Percentiles rank a stretch among this genome's conserved stretches.
Evolutionary conservation across 2,888 invertebrate genomes (phyloP).

Genomic region (Tachina lurida): DNA sequence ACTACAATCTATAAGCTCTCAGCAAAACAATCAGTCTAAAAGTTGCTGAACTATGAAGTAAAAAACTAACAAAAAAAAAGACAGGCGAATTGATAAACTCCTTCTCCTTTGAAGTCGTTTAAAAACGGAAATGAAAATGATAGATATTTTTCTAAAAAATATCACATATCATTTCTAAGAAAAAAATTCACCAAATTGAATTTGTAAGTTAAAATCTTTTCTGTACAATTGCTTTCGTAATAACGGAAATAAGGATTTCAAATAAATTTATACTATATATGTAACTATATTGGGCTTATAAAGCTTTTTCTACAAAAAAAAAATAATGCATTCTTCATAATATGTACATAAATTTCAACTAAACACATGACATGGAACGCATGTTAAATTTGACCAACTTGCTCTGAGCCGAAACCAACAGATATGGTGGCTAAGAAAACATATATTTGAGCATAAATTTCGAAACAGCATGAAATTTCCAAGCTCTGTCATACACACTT

Average conservation of each 20-base stretch:
- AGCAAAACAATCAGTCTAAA: no score
- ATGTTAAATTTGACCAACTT: conserved; percentile 44
- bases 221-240: no score
- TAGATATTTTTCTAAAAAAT: no score
- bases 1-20: no score
- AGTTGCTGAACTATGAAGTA: no score
- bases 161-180: no score
- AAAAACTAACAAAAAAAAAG: no score
- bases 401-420: neutral
- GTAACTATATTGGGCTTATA: conserved; percentile 12
- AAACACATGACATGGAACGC: conserved; percentile 49
- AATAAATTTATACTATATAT: conserved; percentile 26
- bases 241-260: neutral
- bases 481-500: conserved; percentile 1
- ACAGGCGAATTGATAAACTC: no score
- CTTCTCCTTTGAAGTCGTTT: no score
- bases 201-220: no score
- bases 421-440: conserved; percentile 19
- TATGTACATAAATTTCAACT: conserved; percentile 21
- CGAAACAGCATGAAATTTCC: conserved; percentile 19
- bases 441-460: conserved; percentile 36
- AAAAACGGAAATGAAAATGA: no score
- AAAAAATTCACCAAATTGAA: no score
- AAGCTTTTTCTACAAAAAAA: conserved; percentile 15
- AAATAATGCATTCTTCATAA: conserved; percentile 12